These are phyloP conservation scores for Menidia beryllina DNA, from an alignment of 2,113 vertebrate species.

Conservation along the genomic window DNA sequence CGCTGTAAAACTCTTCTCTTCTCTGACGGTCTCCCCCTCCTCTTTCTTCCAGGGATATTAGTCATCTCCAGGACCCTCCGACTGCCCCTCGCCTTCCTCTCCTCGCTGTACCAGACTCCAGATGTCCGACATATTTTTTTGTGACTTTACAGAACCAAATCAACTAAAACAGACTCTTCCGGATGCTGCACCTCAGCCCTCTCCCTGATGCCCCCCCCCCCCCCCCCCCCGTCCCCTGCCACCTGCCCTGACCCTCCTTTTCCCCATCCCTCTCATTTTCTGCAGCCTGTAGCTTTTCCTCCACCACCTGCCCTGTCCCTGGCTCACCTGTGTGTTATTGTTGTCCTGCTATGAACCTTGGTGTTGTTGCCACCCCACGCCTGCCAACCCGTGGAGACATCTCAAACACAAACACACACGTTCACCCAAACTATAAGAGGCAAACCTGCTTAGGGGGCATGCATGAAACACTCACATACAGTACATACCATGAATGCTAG, in stretches of 20 bases:
- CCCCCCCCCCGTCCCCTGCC: conserved; percentile 6
- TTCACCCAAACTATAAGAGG: conserved; percentile 36
- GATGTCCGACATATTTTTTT: conserved; percentile 81
- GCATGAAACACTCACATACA: conserved; percentile 52
- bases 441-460: conserved; percentile 18
- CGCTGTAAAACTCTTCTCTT: no score
- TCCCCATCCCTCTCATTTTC: conserved; percentile 17
- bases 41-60: conserved; percentile 78
- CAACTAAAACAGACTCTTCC: conserved; percentile 74
- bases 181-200: conserved; percentile 51
- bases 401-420: conserved; percentile 58
- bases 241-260: conserved; percentile 17
- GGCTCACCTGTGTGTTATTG: conserved; percentile 72
- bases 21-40: neutral
- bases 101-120: conserved; percentile 74
- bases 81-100: conserved; percentile 43
- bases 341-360: conserved; percentile 68
- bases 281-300: conserved; percentile 58
- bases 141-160: conserved; percentile 80
- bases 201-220: conserved; percentile 2
- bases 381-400: conserved; percentile 45
- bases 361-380: conserved; percentile 58
- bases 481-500: conserved; percentile 34
- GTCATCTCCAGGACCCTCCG: conserved; percentile 49
- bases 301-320: conserved; percentile 26